Evolutionary conservation across 1,140 invertebrate genomes (phyloP).

Genomic region (Chlorops oryzae): DNA sequence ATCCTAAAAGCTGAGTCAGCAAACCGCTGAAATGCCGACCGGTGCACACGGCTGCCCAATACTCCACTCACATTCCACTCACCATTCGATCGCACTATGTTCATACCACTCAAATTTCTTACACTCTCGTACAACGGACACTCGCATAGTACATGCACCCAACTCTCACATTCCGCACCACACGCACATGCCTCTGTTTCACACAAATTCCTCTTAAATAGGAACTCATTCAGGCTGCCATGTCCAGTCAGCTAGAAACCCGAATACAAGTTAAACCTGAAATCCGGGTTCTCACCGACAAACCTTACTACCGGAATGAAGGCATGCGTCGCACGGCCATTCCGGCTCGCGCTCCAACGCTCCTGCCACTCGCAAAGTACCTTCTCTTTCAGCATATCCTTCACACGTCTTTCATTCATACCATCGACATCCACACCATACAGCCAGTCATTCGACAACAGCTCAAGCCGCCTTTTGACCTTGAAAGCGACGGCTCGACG

Average conservation of each 20-base stretch:
- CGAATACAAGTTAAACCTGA: background rate
- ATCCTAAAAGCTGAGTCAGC: too few relatives aligned
- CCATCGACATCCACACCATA: background rate
- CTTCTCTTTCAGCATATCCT: background rate
- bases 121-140: too few relatives aligned
- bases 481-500: conserved; percentile 20
- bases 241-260: conserved; percentile 1
- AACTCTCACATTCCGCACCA: background rate
- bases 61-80: too few relatives aligned
- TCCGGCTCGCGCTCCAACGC: background rate
- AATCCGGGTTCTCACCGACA: background rate
- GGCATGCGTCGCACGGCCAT: background rate
- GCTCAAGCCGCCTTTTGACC: conserved; percentile 2
- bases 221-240: background rate
- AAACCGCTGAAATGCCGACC: too few relatives aligned
- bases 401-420: background rate
- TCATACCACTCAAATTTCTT: too few relatives aligned
- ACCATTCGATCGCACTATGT: too few relatives aligned
- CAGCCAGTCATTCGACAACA: background rate
- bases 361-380: background rate
- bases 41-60: too few relatives aligned
- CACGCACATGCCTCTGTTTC: background rate
- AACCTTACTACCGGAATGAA: conserved; percentile 3
- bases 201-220: background rate
- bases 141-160: too few relatives aligned